These are phyloP conservation scores for Cyprinodon variegatus DNA, from an alignment of 2,113 vertebrate species.

Conservation along the genomic window DNA sequence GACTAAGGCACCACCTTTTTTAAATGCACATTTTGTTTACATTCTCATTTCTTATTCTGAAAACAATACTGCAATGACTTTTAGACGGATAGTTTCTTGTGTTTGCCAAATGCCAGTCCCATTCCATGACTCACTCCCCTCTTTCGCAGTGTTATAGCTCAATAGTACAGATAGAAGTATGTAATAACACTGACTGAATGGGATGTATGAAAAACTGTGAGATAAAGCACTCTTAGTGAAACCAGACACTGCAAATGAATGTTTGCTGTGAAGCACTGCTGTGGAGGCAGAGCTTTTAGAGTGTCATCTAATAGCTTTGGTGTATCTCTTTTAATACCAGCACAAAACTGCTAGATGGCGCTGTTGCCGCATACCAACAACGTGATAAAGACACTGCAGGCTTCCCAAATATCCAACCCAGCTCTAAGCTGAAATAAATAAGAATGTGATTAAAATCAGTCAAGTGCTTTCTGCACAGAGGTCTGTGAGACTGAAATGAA, in stretches of 20 bases:
- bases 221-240: constrained; percentile 45
- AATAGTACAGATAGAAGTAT: constrained; percentile 37
- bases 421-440: constrained; percentile 73
- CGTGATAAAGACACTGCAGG: constrained; percentile 13
- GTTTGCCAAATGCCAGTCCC: constrained; percentile 47
- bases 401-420: constrained; percentile 48
- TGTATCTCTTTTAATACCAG: neutral
- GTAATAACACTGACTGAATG: constrained; percentile 41
- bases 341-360: constrained; percentile 64
- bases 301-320: constrained; percentile 21
- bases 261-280: constrained; percentile 40
- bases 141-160: constrained; percentile 10
- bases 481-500: constrained; percentile 71
- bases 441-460: constrained; percentile 79
- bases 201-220: constrained; percentile 35
- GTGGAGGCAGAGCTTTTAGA: constrained; percentile 28
- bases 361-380: constrained; percentile 54
- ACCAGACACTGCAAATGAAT: constrained; percentile 55
- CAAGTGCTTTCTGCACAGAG: constrained; percentile 71
- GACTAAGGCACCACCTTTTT: constrained; percentile 11
- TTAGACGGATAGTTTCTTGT: constrained; percentile 22
- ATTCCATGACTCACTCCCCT: constrained; percentile 34
- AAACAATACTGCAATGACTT: constrained; percentile 8
- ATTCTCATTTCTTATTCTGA: constrained; percentile 6
- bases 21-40: constrained; percentile 38